A percentile compares a stretch with the other conserved stretches of the same genome.
These are phyloP conservation scores for Platycheirus rosarum DNA, from an alignment of 2,888 invertebrate species.

Conservation along the genomic window DNA sequence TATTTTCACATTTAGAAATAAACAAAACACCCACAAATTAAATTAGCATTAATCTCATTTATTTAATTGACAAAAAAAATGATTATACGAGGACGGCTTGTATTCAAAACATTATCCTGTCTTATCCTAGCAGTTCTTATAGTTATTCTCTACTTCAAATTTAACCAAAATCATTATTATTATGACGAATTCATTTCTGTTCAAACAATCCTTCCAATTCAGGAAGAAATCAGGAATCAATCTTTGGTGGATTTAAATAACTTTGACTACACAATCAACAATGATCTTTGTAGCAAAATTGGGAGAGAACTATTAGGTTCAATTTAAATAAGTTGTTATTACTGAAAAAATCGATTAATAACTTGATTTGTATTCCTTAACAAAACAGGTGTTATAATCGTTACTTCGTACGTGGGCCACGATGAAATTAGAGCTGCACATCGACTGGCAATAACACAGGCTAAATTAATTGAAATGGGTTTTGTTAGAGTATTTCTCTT, in stretches of 20 bases:
- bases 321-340: not conserved
- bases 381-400: conserved; percentile 83
- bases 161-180: conserved; percentile 75
- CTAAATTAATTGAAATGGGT: conserved; percentile 85
- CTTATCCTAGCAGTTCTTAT: conserved; percentile 76
- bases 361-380: not conserved
- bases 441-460: conserved; percentile 86
- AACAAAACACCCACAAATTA: too few species aligned
- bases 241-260: conserved; percentile 78
- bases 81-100: conserved; percentile 79
- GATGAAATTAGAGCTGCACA: conserved; percentile 88
- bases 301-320: conserved; percentile 79
- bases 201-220: conserved; percentile 50
- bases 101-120: conserved; percentile 77
- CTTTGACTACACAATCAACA: conserved; percentile 78
- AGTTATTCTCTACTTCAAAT: conserved; percentile 77
- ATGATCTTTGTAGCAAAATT: conserved; percentile 76
- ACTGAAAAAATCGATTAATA: not conserved
- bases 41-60: too few species aligned
- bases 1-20: not conserved
- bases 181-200: conserved; percentile 78
- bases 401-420: conserved; percentile 91
- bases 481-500: conserved; percentile 88
- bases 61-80: conserved; percentile 76
- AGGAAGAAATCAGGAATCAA: conserved; percentile 43